Base-by-base conservation (phyloP, 2,888 invertebrate genomes). In the Tipula lateralis region DNA sequence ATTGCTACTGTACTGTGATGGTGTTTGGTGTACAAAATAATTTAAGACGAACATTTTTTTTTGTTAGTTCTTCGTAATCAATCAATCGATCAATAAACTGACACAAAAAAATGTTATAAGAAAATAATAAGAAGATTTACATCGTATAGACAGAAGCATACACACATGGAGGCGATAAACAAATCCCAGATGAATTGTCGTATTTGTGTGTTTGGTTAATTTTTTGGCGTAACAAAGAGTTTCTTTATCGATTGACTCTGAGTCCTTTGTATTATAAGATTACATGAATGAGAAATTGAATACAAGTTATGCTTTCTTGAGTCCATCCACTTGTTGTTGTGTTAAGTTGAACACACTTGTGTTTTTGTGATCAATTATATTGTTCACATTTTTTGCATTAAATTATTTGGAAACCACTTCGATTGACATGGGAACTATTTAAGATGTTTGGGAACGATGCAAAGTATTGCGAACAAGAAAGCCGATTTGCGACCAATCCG, bases 31-130 rank as follows among this genome's bases (percentile, higher is more conserved):
- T 66, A 66, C 66, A 66, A 66, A 66, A 66, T 66, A 66, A 66
- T 66, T 66, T 66, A 66, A 66, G 66, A 66, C 24, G 66, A 66
- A 44, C 16, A n/a, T n/a, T n/a, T 66, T 66, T 66, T 66, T 16
- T 50, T 50, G 7, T 66, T 13, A 24, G 66, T 66, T 66, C 66
- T 19, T 66, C 66, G 66, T 66, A 66, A 66, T 66, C 19, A 66
- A 66, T 66, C 66, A 66, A 66, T 66, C 66, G 66, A 66, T 66
- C 66, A 66, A 66, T 24, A 66, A 66, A 66, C 66, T 66, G 66
- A 66, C 66, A 66, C 66, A 66, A 66, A 66, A 66, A 66, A 9
- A 66, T 66, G 66, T 66, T 24, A 66, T 24, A 66, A 66, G 66
- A 66, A 66, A 9, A 66, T 66, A 66, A 66, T 66, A 66, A 66